Conservation (phyloP, 1,140 invertebrate genomes). For the Bombus haemorrhoidalis region DNA sequence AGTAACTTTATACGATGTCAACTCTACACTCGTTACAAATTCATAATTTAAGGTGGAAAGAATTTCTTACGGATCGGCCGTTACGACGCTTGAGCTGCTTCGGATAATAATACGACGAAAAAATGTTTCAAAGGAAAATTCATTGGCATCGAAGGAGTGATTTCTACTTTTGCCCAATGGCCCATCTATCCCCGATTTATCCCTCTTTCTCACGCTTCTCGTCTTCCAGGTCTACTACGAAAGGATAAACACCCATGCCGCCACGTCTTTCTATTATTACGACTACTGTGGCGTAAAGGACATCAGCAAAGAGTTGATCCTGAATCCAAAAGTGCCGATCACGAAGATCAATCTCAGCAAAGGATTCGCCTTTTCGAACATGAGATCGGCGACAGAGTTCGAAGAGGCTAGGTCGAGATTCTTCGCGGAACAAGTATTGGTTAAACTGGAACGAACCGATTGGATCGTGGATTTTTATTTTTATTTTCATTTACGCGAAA, state of each 20-base stretch:
- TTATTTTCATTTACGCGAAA: not conserved
- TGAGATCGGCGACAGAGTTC: conserved; percentile 91
- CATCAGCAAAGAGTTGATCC: conserved; percentile 88
- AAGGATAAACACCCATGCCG: conserved; percentile 91
- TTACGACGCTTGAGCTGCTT: too few species aligned
- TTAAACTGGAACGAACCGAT: not conserved
- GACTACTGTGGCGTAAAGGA: conserved; percentile 91
- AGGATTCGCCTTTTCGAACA: conserved; percentile 92
- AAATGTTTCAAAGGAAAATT: too few species aligned
- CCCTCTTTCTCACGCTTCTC: not conserved
- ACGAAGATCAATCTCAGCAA: conserved; percentile 91
- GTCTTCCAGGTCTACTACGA: conserved; percentile 91
- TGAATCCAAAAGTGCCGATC: conserved; percentile 88
- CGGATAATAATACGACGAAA: not conserved
- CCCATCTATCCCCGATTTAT: conserved; percentile 30
- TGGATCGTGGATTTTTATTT: not conserved
- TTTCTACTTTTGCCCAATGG: not conserved
- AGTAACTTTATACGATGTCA: not conserved
- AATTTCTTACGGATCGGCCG: too few species aligned
- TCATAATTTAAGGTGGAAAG: not conserved
- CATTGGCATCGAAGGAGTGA: not conserved
- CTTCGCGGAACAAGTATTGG: conserved; percentile 86
- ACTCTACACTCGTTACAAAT: not conserved
- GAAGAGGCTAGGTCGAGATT: conserved; percentile 92
- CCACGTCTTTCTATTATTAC: conserved; percentile 90